Percentiles rank a stretch among this genome's conserved stretches.
Conservation (phyloP, 2,888 invertebrate species). For the Volucella inanis region DNA sequence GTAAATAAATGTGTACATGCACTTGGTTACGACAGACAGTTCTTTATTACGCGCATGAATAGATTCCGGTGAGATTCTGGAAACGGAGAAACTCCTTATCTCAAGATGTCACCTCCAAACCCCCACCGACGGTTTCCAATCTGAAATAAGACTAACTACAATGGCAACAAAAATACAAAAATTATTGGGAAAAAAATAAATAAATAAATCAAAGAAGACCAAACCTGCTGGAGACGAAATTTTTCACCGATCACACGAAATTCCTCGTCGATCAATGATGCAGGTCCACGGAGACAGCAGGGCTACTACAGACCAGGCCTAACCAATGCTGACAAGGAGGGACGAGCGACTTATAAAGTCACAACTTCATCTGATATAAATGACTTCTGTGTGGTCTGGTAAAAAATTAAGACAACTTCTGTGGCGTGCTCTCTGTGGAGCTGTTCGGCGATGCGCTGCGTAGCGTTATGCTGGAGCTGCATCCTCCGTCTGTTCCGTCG, state of each 20-base stretch:
- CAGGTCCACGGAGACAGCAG: slow-evolving; percentile 69
- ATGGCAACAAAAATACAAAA: slow-evolving; percentile 50
- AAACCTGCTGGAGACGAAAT: slow-evolving; percentile 72
- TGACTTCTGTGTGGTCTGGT: slow-evolving; percentile 76
- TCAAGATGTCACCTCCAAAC: slow-evolving; percentile 69
- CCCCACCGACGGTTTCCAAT: slow-evolving; percentile 19
- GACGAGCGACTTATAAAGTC: slow-evolving; percentile 72
- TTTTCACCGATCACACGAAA: slow-evolving; percentile 70
- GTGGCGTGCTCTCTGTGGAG: slow-evolving; percentile 58
- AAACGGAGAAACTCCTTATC: slow-evolving; percentile 73
- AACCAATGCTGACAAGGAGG: slow-evolving; percentile 47
- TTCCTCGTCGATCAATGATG: slow-evolving; percentile 65
- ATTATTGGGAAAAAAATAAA: slow-evolving; percentile 62
- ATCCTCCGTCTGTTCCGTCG: slow-evolving; percentile 32
- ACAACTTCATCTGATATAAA: slow-evolving; percentile 75
- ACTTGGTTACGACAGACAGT: slow-evolving; percentile 69
- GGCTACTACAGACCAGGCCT: slow-evolving; percentile 56
- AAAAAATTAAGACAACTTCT: slow-evolving; percentile 77
- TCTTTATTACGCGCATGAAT: slow-evolving; percentile 64
- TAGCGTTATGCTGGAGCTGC: not conserved
- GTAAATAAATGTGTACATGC: slow-evolving; percentile 16
- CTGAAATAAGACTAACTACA: slow-evolving; percentile 8
- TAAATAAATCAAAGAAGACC: slow-evolving; percentile 19
- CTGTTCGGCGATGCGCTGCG: slow-evolving; percentile 7
- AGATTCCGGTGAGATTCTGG: slow-evolving; percentile 69